A percentile compares a stretch with the other conserved stretches of the same genome.
Evolutionary conservation across 2,113 vertebrate species (phyloP).

Genomic region (Protobothrops mucrosquamatus): DNA sequence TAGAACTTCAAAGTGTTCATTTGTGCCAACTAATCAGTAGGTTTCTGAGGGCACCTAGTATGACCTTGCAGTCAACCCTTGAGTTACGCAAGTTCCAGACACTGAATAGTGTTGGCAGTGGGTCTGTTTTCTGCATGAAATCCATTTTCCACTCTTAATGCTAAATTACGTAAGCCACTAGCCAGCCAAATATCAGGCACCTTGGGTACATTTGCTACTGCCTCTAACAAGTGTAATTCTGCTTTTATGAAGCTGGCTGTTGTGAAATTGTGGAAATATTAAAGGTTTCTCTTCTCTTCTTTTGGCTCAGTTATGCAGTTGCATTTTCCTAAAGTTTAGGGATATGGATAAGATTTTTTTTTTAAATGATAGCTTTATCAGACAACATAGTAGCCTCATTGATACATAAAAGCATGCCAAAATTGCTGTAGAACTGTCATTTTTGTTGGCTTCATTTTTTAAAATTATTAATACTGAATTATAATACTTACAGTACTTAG

Average conservation of each 20-base stretch:
- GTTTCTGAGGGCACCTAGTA: slow-evolving; percentile 37
- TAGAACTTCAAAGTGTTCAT: slow-evolving; percentile 30
- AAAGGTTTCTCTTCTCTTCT: too few relatives aligned
- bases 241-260: not conserved
- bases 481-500: too few relatives aligned
- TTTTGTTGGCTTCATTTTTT: too few relatives aligned
- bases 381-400: too few relatives aligned
- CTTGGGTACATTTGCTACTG: not conserved
- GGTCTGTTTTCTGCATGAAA: slow-evolving; percentile 43
- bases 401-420: too few relatives aligned
- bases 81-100: slow-evolving; percentile 21
- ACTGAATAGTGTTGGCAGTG: slow-evolving; percentile 24
- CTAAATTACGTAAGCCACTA: not conserved
- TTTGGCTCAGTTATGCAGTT: not conserved
- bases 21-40: slow-evolving; percentile 37
- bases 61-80: slow-evolving; percentile 36
- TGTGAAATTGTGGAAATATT: not conserved
- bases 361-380: not conserved
- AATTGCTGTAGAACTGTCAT: too few relatives aligned
- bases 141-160: not conserved
- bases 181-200: not conserved
- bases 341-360: not conserved
- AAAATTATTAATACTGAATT: too few relatives aligned
- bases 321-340: not conserved
- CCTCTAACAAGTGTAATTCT: not conserved